Percentiles rank a stretch among this genome's conserved stretches.
Conservation (phyloP, 1,140 invertebrate species). For the Ceratosolen fusciceps region DNA sequence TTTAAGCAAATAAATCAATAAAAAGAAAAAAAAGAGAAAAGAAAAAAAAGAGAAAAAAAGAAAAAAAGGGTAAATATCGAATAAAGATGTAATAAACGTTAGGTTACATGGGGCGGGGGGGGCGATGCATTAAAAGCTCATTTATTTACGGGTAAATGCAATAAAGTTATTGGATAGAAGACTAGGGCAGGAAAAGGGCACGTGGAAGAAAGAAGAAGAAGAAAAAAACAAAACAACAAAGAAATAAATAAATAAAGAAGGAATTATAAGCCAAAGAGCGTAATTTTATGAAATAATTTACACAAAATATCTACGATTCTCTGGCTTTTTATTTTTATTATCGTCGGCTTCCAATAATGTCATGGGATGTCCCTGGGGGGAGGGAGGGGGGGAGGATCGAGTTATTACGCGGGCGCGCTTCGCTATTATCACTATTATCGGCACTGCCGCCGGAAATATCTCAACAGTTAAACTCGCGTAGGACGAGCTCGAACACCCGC, state of each 20-base stretch:
- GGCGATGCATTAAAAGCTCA: too few species aligned
- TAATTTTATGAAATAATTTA: background rate
- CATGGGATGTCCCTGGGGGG: background rate
- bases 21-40: too few species aligned
- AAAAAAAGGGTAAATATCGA: background rate
- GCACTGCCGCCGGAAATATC: slow-evolving; percentile 12
- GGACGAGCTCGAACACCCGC: background rate
- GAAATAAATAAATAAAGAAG: background rate
- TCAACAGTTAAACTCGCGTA: background rate
- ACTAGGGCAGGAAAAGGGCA: too few species aligned
- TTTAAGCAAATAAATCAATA: too few species aligned
- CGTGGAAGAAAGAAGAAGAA: too few species aligned
- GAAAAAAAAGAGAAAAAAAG: too few species aligned
- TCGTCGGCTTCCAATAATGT: slow-evolving; percentile 8
- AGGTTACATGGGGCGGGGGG: too few species aligned
- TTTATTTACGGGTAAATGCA: too few species aligned
- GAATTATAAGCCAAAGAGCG: background rate
- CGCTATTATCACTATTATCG: slow-evolving; percentile 22
- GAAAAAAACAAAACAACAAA: background rate
- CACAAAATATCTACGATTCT: background rate
- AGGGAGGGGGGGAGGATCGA: slow-evolving; percentile 7
- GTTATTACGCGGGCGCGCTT: slow-evolving; percentile 9
- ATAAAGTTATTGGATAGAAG: too few species aligned
- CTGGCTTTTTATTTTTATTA: slow-evolving; percentile 11
- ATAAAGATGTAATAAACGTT: too few species aligned